phyloP scores from a whole-genome alignment of 2,888 invertebrate genomes.

The Orchestes rusci region DNA sequence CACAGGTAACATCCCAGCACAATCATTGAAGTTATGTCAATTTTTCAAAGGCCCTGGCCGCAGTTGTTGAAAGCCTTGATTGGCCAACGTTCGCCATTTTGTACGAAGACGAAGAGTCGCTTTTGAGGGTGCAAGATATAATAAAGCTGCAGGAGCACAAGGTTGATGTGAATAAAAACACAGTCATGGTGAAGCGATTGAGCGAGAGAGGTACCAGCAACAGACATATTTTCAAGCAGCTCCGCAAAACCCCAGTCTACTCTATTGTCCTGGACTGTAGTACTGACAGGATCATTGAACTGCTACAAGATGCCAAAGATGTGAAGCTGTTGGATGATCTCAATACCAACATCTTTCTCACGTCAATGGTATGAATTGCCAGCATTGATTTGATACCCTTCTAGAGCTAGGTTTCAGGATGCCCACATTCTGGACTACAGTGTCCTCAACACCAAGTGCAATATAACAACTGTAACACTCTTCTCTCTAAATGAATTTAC shows the following conservation, averaged over 20 bases:
- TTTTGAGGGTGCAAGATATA: conserved; percentile 71
- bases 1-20: conserved; percentile 41
- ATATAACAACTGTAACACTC: conserved; percentile 63
- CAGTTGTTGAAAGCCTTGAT: conserved; percentile 58
- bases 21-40: background rate
- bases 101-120: conserved; percentile 71
- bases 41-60: conserved; percentile 57
- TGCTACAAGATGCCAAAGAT: conserved; percentile 62
- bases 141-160: conserved; percentile 49
- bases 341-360: conserved; percentile 55
- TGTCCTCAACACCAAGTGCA: conserved; percentile 55
- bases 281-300: conserved; percentile 52
- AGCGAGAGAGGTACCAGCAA: conserved; percentile 31
- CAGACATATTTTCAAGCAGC: conserved; percentile 67
- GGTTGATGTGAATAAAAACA: conserved; percentile 26
- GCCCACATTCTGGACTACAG: conserved; percentile 57
- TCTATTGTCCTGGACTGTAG: conserved; percentile 72
- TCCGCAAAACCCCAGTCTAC: conserved; percentile 63
- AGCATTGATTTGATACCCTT: background rate
- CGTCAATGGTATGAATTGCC: conserved; percentile 49
- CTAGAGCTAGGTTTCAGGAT: conserved; percentile 42
- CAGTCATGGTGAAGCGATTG: conserved; percentile 30
- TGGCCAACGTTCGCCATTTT: conserved; percentile 74
- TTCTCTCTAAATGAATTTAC: conserved; percentile 41
- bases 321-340: conserved; percentile 73